These are phyloP conservation scores for Rhinella marina DNA, from an alignment of 2,797 vertebrate species.

Conservation along the genomic window DNA sequence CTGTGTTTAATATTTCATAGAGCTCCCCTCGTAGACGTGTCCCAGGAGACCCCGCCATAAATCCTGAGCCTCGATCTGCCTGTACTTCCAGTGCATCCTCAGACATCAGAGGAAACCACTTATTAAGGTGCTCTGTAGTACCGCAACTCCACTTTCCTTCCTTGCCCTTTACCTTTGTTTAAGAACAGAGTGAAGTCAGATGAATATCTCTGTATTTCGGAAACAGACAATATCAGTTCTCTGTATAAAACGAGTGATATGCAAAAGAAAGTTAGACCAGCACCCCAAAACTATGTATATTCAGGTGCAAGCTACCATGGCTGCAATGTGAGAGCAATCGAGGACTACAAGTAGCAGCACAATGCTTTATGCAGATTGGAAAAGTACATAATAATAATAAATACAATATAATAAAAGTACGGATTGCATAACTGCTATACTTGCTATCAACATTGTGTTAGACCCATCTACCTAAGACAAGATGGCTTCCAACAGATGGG, in stretches of 20 bases:
- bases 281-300: too few species aligned
- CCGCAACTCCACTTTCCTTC: neutral
- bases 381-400: too few species aligned
- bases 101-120: neutral
- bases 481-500: too few species aligned
- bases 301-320: too few species aligned
- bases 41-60: neutral
- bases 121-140: neutral
- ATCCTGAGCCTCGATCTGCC: neutral
- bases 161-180: neutral
- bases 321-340: too few species aligned
- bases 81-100: neutral
- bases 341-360: too few species aligned
- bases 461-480: too few species aligned
- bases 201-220: neutral
- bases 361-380: too few species aligned
- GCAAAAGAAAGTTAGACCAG: too few species aligned
- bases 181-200: neutral
- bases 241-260: neutral
- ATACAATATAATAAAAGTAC: too few species aligned
- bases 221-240: neutral
- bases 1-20: slow-evolving; percentile 56
- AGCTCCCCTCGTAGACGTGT: slow-evolving; percentile 34
- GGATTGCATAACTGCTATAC: too few species aligned
- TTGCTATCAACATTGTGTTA: too few species aligned